Percentiles rank a stretch among this genome's conserved stretches.
Conservation (phyloP, 37 sponge, comb jelly and placozoan species). For the Mnemiopsis leidyi region DNA sequence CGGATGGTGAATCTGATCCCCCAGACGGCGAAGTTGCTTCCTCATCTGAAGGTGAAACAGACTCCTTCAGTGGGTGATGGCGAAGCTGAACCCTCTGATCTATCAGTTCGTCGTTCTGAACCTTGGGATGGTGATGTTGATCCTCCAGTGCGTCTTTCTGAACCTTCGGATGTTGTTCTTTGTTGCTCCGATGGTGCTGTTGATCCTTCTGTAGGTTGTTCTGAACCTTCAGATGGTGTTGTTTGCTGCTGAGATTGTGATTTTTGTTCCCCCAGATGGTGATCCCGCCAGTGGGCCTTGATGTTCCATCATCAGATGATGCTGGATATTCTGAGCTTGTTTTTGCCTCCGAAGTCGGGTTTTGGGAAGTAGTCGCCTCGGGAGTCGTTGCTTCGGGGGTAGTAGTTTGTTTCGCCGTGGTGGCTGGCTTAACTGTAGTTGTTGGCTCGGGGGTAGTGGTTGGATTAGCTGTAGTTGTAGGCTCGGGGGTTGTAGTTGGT, state of each 20-base stretch:
- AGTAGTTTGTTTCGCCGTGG: not conserved
- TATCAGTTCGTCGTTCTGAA: not conserved
- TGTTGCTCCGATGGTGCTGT: not conserved
- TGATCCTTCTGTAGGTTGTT: not conserved
- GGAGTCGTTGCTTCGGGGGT: not conserved
- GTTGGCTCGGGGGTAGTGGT: not conserved
- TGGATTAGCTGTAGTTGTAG: not conserved
- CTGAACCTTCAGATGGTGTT: not conserved
- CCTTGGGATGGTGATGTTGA: not conserved
- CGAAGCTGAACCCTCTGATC: not conserved
- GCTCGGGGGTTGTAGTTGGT: constrained; percentile 12
- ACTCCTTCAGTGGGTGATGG: not conserved
- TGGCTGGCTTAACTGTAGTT: not conserved
- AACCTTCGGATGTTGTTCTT: not conserved
- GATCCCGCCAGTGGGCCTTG: not conserved
- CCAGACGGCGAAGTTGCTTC: not conserved
- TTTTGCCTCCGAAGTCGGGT: not conserved
- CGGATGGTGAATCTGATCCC: not conserved
- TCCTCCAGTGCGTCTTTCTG: not conserved
- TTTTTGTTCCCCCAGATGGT: not conserved
- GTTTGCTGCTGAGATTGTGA: not conserved
- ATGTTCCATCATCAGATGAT: not conserved
- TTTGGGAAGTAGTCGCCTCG: not conserved
- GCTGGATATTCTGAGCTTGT: not conserved
- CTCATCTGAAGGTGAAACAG: not conserved